Percentiles rank a stretch among this genome's conserved stretches.
These are phyloP conservation scores for Arge pagana DNA, from an alignment of 2,888 invertebrate species.

Conservation along the genomic window DNA sequence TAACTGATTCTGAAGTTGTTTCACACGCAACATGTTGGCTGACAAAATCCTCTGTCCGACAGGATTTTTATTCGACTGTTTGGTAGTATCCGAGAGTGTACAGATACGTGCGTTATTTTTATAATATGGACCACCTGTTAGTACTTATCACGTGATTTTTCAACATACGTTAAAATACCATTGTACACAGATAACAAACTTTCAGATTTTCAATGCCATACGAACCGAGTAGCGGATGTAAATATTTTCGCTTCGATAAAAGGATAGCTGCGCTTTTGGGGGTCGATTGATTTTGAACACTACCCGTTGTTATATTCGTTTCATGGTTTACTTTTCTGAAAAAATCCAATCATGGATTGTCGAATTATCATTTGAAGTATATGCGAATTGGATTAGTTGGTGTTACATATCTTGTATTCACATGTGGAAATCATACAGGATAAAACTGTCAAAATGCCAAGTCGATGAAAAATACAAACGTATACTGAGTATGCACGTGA, in stretches of 20 bases:
- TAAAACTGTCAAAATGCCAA: too few species aligned
- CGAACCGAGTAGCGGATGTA: slow-evolving; percentile 48
- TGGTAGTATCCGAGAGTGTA: slow-evolving; percentile 43
- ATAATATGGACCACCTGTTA: slow-evolving; percentile 42
- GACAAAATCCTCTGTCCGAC: slow-evolving; percentile 71
- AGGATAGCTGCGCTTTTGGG: slow-evolving; percentile 38
- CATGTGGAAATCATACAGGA: too few species aligned
- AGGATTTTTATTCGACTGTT: slow-evolving; percentile 36
- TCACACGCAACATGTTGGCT: slow-evolving; percentile 75
- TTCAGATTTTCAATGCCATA: too few species aligned
- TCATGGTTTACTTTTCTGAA: slow-evolving; percentile 41
- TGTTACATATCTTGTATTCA: not conserved
- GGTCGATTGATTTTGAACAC: slow-evolving; percentile 37
- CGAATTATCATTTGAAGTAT: not conserved
- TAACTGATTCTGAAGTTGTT: slow-evolving; percentile 79
- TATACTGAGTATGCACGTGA: not conserved
- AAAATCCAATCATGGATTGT: too few species aligned
- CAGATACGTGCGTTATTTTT: slow-evolving; percentile 59
- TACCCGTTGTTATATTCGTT: slow-evolving; percentile 35
- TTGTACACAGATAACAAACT: too few species aligned
- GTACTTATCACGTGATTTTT: slow-evolving; percentile 2
- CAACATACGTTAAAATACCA: too few species aligned
- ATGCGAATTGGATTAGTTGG: not conserved
- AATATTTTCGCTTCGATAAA: slow-evolving; percentile 42
- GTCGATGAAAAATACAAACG: too few species aligned